phyloP scores from a whole-genome alignment of 2,113 vertebrate species.

The Perognathus longimembris region DNA sequence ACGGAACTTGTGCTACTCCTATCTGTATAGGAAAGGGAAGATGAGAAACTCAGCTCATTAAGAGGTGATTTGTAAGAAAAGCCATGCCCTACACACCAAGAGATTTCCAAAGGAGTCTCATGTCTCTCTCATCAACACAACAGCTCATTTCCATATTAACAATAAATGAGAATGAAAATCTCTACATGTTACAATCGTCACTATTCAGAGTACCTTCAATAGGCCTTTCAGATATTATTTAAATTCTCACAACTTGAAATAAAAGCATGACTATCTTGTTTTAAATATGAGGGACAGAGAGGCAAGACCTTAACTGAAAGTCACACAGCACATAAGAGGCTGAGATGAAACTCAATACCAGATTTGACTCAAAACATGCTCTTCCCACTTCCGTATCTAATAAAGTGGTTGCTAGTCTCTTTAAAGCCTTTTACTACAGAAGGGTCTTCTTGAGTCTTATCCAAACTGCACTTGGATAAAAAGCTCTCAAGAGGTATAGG shows the following conservation, averaged over 20 bases:
- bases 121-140: accelerated
- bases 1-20: accelerated
- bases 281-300: background rate
- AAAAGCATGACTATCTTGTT: background rate
- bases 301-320: background rate
- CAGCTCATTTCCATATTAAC: background rate
- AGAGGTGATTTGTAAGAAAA: background rate
- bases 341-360: background rate
- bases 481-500: background rate
- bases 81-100: background rate
- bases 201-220: background rate
- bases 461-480: background rate
- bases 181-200: background rate
- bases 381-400: background rate
- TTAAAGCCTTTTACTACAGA: background rate
- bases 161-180: background rate
- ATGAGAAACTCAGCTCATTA: background rate
- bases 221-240: background rate
- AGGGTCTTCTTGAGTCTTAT: background rate
- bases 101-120: background rate
- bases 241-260: background rate
- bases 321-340: background rate
- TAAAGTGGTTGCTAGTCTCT: background rate
- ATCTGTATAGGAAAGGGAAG: background rate
- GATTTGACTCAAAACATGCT: background rate